Evolutionary conservation across 2,888 invertebrate species (phyloP).

Genomic region (Belgica antarctica): DNA sequence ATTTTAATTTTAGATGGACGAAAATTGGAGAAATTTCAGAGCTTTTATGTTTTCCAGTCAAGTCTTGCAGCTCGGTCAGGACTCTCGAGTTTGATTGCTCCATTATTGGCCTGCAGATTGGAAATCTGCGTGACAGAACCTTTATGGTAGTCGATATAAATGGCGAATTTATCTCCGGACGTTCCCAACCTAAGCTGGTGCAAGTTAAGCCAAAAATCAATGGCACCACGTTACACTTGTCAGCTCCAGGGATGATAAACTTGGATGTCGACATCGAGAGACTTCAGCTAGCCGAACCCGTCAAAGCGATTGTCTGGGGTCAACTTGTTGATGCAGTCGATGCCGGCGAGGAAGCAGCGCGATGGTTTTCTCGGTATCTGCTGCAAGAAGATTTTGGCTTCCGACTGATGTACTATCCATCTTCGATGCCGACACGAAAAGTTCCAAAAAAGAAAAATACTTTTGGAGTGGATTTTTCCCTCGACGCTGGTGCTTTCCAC

Average conservation of each 20-base stretch:
- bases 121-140: conserved; percentile 47
- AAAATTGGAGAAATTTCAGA: conserved; percentile 60
- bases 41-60: conserved; percentile 60
- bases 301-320: conserved; percentile 59
- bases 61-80: conserved; percentile 60
- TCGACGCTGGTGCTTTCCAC: conserved; percentile 60
- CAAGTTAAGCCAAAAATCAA: conserved; percentile 57
- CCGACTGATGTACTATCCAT: conserved; percentile 61
- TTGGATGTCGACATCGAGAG: conserved; percentile 57
- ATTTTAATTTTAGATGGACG: conserved; percentile 54
- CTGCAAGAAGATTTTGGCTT: conserved; percentile 57
- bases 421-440: conserved; percentile 51
- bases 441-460: conserved; percentile 46
- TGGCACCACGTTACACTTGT: conserved; percentile 57
- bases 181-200: conserved; percentile 57
- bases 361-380: conserved; percentile 66
- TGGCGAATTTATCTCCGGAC: conserved; percentile 22
- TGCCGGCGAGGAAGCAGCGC: conserved; percentile 68
- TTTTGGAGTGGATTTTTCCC: too few species aligned
- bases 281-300: conserved; percentile 50
- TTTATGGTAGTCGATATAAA: conserved; percentile 14
- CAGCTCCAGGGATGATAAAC: conserved; percentile 59
- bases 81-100: conserved; percentile 58
- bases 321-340: conserved; percentile 63
- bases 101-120: conserved; percentile 58